Percentiles rank a stretch among this genome's conserved stretches.
Conservation (phyloP, 2,113 vertebrate genomes). For the Alouatta palliata region DNA sequence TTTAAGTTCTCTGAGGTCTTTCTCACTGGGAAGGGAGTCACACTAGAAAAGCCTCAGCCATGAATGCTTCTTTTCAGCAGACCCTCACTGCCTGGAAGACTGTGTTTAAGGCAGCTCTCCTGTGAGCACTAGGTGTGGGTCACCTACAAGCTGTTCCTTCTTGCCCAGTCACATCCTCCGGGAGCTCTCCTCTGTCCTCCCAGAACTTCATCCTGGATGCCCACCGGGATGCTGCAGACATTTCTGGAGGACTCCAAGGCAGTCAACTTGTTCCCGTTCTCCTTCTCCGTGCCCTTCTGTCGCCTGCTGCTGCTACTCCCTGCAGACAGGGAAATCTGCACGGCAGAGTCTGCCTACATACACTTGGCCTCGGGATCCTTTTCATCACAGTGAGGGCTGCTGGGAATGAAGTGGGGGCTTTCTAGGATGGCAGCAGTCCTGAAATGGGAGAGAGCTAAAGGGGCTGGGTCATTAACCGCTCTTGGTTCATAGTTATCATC, state of each 20-base stretch:
- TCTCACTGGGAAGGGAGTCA: neutral
- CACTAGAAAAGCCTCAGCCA: neutral
- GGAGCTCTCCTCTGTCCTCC: neutral
- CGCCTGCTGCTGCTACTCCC: neutral
- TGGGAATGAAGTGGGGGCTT: constrained; percentile 36
- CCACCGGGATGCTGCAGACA: neutral
- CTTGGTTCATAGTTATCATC: constrained; percentile 19
- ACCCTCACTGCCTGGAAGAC: neutral
- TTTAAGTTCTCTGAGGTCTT: neutral
- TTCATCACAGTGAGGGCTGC: constrained; percentile 27
- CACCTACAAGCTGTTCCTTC: neutral
- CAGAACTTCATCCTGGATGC: neutral
- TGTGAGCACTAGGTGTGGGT: neutral
- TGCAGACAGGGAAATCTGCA: neutral
- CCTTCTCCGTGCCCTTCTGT: neutral
- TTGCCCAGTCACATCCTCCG: neutral
- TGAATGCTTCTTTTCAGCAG: neutral
- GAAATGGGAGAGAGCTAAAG: neutral
- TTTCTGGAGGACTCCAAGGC: constrained; percentile 22
- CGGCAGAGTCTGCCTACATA: neutral
- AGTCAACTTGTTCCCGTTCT: neutral
- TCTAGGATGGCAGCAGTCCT: neutral
- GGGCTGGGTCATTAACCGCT: constrained; percentile 16
- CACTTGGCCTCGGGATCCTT: neutral
- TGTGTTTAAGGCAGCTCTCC: neutral